Base-by-base conservation (phyloP, 1,140 invertebrate species). In the Drosophila kurseongensis region DNA sequence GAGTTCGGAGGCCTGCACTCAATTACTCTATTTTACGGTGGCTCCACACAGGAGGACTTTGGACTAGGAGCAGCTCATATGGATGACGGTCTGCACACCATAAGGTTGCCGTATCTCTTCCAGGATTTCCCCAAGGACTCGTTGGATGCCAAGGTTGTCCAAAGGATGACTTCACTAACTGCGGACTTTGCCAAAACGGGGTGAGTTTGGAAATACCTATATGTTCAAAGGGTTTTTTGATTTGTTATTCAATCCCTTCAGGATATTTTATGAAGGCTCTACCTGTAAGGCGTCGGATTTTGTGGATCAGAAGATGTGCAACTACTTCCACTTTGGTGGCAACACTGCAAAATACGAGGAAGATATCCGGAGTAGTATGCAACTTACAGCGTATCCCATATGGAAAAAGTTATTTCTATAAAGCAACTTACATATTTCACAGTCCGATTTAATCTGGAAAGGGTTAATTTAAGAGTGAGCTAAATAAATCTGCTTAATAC, bases 71-170 rank as follows among this genome's bases (percentile, higher is more conserved):
- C 84, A 6, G 57, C 36, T 5, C 91, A 92, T 52, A 60, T 75
- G 76, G 91, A 92, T 42, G 91, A 92, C 52, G 61, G 57, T 0
- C 5, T 91, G 1, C 90, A 91, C 27, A 51, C 74, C 0, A 61
- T 92, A 23, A 14, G 59, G 1, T 47, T 79, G 9, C 60, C 75
- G 0, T 0, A 6, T 3, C 0, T 78, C 1, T 16, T 81, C 3
- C 56, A 67, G 7, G 59, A 69, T 14, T 89, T 58, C 47, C 38
- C 54, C 5, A 56, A 69, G 41, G 71, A 74, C 36, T 75, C 79
- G 0, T 50, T 56, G 8, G 74, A 85, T 52, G 59, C 78, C 12
- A 18, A 47, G 23, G 63, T 81, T 1, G 12, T 27, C 0, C 27
- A 81, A 41, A 61, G 78, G 0, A 27, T 88, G 41, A 69, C 71